Evolutionary conservation across 2,888 invertebrate genomes (phyloP).

Genomic region (Dolomedes plantarius): DNA sequence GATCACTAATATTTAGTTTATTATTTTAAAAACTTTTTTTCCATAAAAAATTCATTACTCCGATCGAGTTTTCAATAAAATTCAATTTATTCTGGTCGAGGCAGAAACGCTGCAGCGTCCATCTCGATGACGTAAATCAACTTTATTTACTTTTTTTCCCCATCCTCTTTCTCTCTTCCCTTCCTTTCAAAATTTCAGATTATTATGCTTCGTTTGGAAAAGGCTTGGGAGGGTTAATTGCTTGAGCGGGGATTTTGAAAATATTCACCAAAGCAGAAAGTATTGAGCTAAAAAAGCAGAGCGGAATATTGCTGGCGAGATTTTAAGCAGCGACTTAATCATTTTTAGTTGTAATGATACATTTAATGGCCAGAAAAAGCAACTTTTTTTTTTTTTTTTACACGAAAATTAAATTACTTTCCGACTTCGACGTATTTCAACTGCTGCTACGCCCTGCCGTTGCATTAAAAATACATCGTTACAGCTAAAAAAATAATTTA

Average conservation of each 20-base stretch:
- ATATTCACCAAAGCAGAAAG: neutral
- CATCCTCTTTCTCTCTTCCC: too few species aligned
- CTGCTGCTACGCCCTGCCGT: neutral
- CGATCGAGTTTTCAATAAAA: constrained; percentile 3
- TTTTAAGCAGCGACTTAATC: neutral
- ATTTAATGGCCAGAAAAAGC: neutral
- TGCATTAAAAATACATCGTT: neutral
- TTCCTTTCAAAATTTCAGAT: neutral
- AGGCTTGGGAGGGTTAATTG: neutral
- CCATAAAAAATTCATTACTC: constrained; percentile 8
- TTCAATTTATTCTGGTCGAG: neutral
- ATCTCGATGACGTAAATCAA: neutral
- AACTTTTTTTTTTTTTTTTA: too few species aligned
- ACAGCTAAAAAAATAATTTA: neutral
- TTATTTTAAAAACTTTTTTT: neutral
- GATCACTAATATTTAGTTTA: neutral
- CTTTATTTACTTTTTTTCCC: too few species aligned
- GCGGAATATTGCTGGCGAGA: neutral
- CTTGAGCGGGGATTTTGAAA: neutral
- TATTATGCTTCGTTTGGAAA: neutral
- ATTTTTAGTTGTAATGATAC: neutral
- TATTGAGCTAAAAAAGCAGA: neutral
- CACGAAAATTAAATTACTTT: neutral
- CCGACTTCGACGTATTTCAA: neutral
- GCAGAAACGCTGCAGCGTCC: neutral